Evolutionary conservation across 1,140 invertebrate species (phyloP), one percentile per base, ranked within the genome.

Genomic region (Drosophila santomea): DNA sequence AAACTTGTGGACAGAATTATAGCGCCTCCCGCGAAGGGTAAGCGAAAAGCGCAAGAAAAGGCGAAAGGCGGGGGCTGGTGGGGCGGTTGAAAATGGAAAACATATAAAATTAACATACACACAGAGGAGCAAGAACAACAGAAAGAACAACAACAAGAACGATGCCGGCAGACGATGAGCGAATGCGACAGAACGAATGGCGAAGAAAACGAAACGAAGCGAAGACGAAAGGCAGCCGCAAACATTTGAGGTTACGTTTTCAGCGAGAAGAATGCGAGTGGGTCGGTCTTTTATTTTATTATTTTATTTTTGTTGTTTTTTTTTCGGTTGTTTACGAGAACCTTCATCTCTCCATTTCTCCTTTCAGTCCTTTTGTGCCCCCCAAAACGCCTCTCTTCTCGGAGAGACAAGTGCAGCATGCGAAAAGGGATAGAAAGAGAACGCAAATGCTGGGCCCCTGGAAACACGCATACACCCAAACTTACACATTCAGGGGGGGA

Each of bases 81-180:
- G 47, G 59, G 45, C 59, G 60, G 47, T 60, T 36, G 55, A 58
- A 68, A 88, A 71, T 56, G 67, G 69, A 86, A 83, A 82, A 88
- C 80, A 86, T 71, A 76, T 75, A 75, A 88, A 86, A 86, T 86
- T 86, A 86, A 79, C 82, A 85, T 86, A 85, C 76, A 86, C 59
- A 78, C 56, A 41, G 38, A 81, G 61, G 61, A 71, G 36, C 15
- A 58, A 59, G 6, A 74, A 63, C 48, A 60, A 75, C 25, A 25
- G 25, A 10, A 57, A 59, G 2, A 74, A 63, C 48, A 61, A 66
- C 38, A 74, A 74, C 69, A 74, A 59, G 39, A 76, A 63, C 51
- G 25, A 63, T 36, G 72, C 51, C 67, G 67, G 67, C 67, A 66
- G 67, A 71, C 67, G 64, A 69, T 28, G 62, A 48, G 44, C 67